Conservation (phyloP, 2,888 invertebrate species). For the Ganaspis brasiliensis region DNA sequence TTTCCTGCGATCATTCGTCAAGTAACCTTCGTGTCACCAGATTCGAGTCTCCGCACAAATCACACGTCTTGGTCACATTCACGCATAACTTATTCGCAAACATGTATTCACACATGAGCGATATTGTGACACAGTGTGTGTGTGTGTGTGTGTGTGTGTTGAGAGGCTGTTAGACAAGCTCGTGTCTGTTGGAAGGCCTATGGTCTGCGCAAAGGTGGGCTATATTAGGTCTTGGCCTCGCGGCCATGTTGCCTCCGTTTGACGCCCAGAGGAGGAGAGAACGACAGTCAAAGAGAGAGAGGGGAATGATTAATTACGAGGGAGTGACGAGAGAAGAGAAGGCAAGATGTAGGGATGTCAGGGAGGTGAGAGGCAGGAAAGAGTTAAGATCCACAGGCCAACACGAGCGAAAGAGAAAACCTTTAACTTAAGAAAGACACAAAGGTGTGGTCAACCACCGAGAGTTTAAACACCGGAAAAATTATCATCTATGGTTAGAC, state of each 20-base stretch:
- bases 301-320: slow-evolving; percentile 79
- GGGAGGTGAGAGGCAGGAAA: slow-evolving; percentile 52
- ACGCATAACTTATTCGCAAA: slow-evolving; percentile 26
- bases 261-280: slow-evolving; percentile 64
- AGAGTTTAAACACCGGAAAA: not conserved
- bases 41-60: slow-evolving; percentile 34
- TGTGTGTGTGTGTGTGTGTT: not conserved
- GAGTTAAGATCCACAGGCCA: slow-evolving; percentile 39
- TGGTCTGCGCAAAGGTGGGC: slow-evolving; percentile 57
- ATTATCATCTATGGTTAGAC: not conserved
- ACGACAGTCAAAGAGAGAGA: slow-evolving; percentile 49
- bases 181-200: slow-evolving; percentile 29
- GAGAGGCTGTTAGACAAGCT: slow-evolving; percentile 15
- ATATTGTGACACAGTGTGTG: no score
- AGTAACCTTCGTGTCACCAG: slow-evolving; percentile 41
- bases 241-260: slow-evolving; percentile 69
- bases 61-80: slow-evolving; percentile 30
- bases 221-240: slow-evolving; percentile 64
- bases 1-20: slow-evolving; percentile 43
- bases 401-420: not conserved
- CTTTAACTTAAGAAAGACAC: not conserved
- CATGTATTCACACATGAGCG: not conserved
- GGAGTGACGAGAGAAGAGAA: slow-evolving; percentile 73
- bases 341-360: slow-evolving; percentile 50
- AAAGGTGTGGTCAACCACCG: not conserved